phyloP scores from a whole-genome alignment of 1,140 invertebrate species.

The Melitaea cinxia region DNA sequence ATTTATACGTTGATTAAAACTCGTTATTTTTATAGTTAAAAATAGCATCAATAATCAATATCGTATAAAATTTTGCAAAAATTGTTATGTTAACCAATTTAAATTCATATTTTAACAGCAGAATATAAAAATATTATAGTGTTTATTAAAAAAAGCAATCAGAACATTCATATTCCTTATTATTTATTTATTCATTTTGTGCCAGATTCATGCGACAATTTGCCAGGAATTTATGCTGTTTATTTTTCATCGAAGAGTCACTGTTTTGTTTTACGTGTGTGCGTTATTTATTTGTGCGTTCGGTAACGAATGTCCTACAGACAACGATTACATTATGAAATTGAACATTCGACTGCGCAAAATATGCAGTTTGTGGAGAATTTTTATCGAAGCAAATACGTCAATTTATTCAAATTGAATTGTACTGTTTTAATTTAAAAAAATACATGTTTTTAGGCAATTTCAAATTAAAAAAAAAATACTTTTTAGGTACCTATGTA shows the following conservation, averaged over 20 bases:
- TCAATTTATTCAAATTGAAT: too few species aligned
- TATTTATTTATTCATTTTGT: slow-evolving; percentile 51
- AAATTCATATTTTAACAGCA: slow-evolving; percentile 30
- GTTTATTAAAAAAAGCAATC: slow-evolving; percentile 43
- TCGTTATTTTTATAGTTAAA: background rate
- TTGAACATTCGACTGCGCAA: slow-evolving; percentile 29
- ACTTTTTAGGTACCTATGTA: too few species aligned
- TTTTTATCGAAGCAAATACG: too few species aligned
- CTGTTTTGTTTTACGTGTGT: slow-evolving; percentile 46
- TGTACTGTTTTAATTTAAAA: too few species aligned
- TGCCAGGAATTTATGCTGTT: slow-evolving; percentile 54
- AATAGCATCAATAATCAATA: background rate
- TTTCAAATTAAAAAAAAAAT: too few species aligned
- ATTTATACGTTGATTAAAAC: too few species aligned
- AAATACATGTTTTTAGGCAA: too few species aligned
- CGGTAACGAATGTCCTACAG: slow-evolving; percentile 42
- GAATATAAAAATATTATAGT: slow-evolving; percentile 32
- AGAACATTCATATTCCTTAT: slow-evolving; percentile 43
- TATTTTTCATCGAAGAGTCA: slow-evolving; percentile 55
- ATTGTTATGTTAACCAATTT: slow-evolving; percentile 17
- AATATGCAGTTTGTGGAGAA: background rate
- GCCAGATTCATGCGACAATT: slow-evolving; percentile 51
- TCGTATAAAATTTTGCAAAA: background rate
- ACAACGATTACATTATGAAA: slow-evolving; percentile 42
- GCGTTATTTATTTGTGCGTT: slow-evolving; percentile 48